Evolutionary conservation across 2,113 vertebrate species (phyloP).

Genomic region (Stercorarius parasiticus): DNA sequence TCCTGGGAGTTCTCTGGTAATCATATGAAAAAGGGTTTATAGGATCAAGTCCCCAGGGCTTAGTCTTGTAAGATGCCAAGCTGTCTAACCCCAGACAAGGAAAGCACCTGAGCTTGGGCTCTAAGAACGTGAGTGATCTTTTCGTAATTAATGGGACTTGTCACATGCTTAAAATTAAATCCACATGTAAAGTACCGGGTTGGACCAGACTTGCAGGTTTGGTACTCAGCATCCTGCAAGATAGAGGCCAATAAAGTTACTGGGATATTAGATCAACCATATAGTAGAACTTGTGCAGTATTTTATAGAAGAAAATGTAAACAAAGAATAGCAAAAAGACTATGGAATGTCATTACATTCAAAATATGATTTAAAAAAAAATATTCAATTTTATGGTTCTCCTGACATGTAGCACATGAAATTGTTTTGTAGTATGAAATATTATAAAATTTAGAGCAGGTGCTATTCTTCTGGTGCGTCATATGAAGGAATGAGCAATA

Average conservation of each 20-base stretch:
- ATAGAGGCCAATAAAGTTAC: neutral
- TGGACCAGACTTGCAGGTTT: constrained; percentile 3
- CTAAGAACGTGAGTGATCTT: constrained; percentile 2
- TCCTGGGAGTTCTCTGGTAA: constrained; percentile 14
- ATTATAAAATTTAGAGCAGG: neutral
- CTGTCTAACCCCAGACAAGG: constrained; percentile 3
- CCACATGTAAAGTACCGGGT: neutral
- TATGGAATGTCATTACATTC: neutral
- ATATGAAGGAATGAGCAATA: constrained; percentile 17
- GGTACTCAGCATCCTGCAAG: neutral
- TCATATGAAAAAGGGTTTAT: constrained; percentile 31
- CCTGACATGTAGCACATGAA: neutral
- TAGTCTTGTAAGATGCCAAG: constrained; percentile 36
- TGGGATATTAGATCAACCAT: neutral
- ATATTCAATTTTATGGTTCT: constrained; percentile 4
- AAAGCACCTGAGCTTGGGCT: constrained; percentile 24
- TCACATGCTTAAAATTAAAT: constrained; percentile 30
- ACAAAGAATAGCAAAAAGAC: neutral
- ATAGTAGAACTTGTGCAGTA: neutral
- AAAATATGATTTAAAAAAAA: neutral
- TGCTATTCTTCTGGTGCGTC: neutral
- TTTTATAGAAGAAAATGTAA: neutral
- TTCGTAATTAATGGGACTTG: constrained; percentile 31
- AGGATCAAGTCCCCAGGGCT: constrained; percentile 34
- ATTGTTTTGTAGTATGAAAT: constrained; percentile 37